Percentiles rank a stretch among this genome's conserved stretches.
Evolutionary conservation across 2,113 vertebrate genomes (phyloP).

Genomic region (Sardina pilchardus): DNA sequence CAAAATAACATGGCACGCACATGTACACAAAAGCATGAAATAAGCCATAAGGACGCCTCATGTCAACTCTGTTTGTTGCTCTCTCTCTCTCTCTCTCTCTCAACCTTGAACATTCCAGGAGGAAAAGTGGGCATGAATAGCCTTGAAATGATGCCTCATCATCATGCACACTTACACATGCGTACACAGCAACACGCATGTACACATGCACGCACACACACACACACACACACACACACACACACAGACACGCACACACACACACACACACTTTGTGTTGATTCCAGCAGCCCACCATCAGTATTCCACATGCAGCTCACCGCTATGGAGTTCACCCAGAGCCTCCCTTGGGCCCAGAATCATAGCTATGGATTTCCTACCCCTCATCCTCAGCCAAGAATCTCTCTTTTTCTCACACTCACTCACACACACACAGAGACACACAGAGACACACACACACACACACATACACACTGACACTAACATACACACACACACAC

Average conservation of each 20-base stretch:
- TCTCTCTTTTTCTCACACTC: neutral
- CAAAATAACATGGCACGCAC: neutral
- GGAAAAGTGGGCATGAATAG: slow-evolving; percentile 1
- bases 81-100: too few species aligned
- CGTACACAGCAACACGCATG: neutral
- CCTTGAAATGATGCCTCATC: neutral
- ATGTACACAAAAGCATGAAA: neutral
- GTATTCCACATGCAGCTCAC: neutral
- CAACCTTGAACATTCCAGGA: neutral
- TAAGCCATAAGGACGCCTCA: neutral
- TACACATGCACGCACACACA: neutral
- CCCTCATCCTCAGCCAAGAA: neutral
- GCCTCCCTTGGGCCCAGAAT: neutral
- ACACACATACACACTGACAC: neutral
- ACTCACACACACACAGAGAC: neutral
- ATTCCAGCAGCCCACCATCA: neutral
- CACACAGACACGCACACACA: neutral
- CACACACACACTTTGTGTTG: neutral
- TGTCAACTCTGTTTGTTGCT: neutral
- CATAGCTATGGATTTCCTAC: neutral
- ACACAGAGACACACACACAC: neutral
- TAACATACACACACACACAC: neutral
- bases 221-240: neutral
- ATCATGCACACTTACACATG: neutral
- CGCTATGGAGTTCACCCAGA: neutral